A percentile compares a stretch with the other conserved stretches of the same genome.
Evolutionary conservation across 2,113 vertebrate species (phyloP).

Genomic region (Pardalotus punctatus): DNA sequence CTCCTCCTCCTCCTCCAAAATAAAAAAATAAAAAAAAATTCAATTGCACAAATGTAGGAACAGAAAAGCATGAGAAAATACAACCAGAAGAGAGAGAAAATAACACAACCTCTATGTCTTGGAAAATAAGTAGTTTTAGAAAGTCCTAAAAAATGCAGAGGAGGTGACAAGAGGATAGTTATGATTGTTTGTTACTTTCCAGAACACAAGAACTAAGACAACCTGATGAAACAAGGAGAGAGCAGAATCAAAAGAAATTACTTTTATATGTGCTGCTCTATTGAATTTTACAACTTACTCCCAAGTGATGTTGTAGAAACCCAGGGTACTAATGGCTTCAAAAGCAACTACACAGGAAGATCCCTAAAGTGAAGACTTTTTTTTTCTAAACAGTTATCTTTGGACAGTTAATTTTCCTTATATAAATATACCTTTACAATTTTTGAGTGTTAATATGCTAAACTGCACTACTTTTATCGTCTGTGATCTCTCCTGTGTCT

Average conservation of each 20-base stretch:
- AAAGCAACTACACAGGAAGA: background rate
- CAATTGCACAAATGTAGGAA: background rate
- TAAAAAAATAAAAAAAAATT: background rate
- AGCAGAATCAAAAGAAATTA: constrained; percentile 1
- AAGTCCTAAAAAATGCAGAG: background rate
- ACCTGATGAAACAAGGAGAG: background rate
- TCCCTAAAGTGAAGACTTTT: background rate
- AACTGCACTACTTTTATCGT: background rate
- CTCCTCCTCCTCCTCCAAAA: background rate
- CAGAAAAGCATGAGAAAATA: background rate
- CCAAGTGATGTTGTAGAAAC: background rate
- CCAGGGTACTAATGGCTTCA: background rate
- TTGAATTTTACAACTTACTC: background rate
- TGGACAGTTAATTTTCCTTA: background rate
- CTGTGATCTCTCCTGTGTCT: background rate
- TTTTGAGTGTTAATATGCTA: background rate
- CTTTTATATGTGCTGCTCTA: background rate
- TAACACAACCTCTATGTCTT: background rate
- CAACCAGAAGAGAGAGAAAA: background rate
- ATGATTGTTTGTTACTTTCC: background rate
- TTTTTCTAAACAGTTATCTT: background rate
- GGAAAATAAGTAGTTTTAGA: background rate
- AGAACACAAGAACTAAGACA: background rate
- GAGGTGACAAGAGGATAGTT: background rate
- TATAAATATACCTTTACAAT: background rate